Percentiles rank a stretch among this genome's conserved stretches.
These are phyloP conservation scores for Sinotaia quadrata DNA, from an alignment of 2,888 invertebrate genomes.

Conservation along the genomic window DNA sequence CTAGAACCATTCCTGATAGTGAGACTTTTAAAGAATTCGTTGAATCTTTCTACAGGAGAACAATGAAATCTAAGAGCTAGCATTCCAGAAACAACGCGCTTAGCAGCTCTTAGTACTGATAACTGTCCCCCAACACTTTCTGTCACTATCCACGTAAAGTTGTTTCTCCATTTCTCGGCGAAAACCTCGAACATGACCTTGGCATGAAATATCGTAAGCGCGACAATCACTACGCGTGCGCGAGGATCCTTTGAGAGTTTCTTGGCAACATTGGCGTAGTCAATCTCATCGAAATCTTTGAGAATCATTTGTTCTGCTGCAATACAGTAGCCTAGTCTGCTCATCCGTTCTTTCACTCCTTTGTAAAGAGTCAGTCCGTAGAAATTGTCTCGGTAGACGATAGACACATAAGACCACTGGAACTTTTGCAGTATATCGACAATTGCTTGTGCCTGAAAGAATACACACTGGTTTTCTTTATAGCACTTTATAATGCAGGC, in stretches of 20 bases:
- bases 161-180: background rate
- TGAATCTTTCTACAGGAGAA: conserved; percentile 12
- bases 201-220: conserved; percentile 1
- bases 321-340: background rate
- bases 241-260: background rate
- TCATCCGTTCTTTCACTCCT: conserved; percentile 1
- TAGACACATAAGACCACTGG: conserved; percentile 46
- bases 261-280: conserved; percentile 16
- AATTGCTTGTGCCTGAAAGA: too few relatives aligned
- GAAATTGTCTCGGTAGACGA: conserved; percentile 42
- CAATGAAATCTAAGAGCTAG: conserved; percentile 8
- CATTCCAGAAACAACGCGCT: background rate
- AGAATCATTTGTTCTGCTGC: background rate
- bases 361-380: conserved; percentile 42
- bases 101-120: background rate
- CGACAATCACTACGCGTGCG: conserved; percentile 9
- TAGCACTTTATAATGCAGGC: too few relatives aligned
- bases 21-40: conserved; percentile 12
- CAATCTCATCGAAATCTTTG: background rate
- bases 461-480: too few relatives aligned
- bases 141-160: conserved; percentile 7
- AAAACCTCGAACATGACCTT: background rate
- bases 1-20: background rate
- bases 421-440: conserved; percentile 39
- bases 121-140: conserved; percentile 10